Evolutionary conservation across 2,888 invertebrate species (phyloP).

Genomic region (Oscheius sp.): DNA sequence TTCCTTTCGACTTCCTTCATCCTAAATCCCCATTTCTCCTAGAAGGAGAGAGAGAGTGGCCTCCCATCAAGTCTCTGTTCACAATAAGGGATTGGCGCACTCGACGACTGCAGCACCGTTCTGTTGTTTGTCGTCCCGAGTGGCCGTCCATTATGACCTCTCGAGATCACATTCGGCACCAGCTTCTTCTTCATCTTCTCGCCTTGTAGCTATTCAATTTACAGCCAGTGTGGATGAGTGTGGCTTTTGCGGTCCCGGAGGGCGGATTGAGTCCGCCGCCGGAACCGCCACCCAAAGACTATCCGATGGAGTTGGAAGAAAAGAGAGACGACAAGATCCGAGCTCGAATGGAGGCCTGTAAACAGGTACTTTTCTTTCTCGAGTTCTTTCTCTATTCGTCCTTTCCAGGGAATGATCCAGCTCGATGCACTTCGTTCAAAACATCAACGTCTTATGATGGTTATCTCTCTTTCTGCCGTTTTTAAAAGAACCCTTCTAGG

Average conservation of each 20-base stretch:
- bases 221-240: slow-evolving; percentile 11
- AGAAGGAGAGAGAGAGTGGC: not conserved
- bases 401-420: slow-evolving; percentile 53
- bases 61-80: not conserved
- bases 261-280: slow-evolving; percentile 30
- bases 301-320: slow-evolving; percentile 5
- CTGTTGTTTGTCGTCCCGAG: slow-evolving; percentile 24
- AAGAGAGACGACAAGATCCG: slow-evolving; percentile 36
- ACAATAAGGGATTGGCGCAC: slow-evolving; percentile 16
- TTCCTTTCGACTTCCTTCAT: not conserved
- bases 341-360: slow-evolving; percentile 50
- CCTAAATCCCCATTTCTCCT: not conserved
- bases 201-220: not conserved
- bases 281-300: slow-evolving; percentile 36
- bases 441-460: slow-evolving; percentile 46
- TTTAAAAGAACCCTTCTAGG: slow-evolving; percentile 32
- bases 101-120: slow-evolving; percentile 10
- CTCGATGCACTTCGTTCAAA: slow-evolving; percentile 44
- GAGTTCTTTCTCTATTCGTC: too few species aligned
- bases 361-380: too few species aligned
- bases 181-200: slow-evolving; percentile 2
- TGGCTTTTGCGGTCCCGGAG: slow-evolving; percentile 26
- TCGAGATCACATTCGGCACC: slow-evolving; percentile 13
- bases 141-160: slow-evolving; percentile 27
- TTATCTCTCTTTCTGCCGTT: not conserved